Evolutionary conservation across 2,888 invertebrate genomes (phyloP).

Genomic region (Chesias legatella): DNA sequence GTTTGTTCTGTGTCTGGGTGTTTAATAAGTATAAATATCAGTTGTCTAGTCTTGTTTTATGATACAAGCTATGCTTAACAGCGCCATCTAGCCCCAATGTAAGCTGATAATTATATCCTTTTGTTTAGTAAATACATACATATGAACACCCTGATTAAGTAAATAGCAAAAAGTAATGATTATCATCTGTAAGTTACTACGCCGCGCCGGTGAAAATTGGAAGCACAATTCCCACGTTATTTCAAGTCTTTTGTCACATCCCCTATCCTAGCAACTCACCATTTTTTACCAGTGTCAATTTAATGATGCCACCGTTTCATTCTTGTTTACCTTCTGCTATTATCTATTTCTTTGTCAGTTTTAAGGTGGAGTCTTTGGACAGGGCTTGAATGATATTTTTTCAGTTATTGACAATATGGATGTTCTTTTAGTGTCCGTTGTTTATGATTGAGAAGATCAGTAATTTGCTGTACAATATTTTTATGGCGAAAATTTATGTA

Average conservation of each 20-base stretch:
- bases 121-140: too few species aligned
- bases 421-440: constrained; percentile 29
- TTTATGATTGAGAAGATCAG: constrained; percentile 17
- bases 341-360: constrained; percentile 61
- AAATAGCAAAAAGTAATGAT: too few species aligned
- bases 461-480: constrained; percentile 26
- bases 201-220: constrained; percentile 23
- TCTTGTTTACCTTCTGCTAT: constrained; percentile 68
- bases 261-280: constrained; percentile 30
- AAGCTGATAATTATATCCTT: too few species aligned
- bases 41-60: too few species aligned
- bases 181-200: too few species aligned
- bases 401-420: constrained; percentile 41
- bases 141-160: too few species aligned
- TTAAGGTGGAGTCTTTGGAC: constrained; percentile 67
- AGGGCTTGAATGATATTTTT: constrained; percentile 57
- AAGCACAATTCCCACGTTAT: constrained; percentile 29
- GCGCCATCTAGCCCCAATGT: too few species aligned
- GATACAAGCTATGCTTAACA: too few species aligned
- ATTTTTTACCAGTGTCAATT: constrained; percentile 62
- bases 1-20: too few species aligned
- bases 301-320: constrained; percentile 59
- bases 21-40: too few species aligned
- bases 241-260: constrained; percentile 30
- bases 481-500: constrained; percentile 1